phyloP scores from a whole-genome alignment of 2,113 vertebrate genomes.

The Rallus limicola region DNA sequence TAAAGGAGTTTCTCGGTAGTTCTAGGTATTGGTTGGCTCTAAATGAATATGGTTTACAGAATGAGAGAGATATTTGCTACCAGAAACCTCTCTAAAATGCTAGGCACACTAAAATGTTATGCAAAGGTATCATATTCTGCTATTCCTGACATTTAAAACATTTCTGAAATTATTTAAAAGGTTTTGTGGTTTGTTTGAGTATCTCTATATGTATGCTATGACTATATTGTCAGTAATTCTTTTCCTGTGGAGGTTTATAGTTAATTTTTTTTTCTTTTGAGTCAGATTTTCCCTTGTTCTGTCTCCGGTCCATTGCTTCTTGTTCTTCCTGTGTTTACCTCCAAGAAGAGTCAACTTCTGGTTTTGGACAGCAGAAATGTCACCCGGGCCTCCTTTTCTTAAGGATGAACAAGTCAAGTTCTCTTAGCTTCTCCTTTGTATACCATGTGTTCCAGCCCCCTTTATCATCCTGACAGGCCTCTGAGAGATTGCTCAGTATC shows the following conservation, averaged over 20 bases:
- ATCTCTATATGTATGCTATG: background rate
- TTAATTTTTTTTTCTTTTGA: background rate
- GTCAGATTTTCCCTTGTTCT: background rate
- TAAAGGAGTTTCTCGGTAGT: background rate
- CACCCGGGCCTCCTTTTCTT: background rate
- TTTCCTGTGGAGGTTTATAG: background rate
- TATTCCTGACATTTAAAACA: background rate
- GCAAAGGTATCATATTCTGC: background rate
- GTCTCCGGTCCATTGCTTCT: background rate
- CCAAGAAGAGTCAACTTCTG: background rate
- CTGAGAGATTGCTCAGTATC: background rate
- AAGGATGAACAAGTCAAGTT: background rate
- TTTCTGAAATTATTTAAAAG: background rate
- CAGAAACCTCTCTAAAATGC: background rate
- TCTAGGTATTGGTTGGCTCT: background rate
- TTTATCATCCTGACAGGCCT: background rate
- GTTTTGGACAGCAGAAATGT: background rate
- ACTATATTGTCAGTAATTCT: background rate
- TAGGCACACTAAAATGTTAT: background rate
- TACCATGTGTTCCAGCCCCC: background rate
- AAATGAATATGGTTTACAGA: background rate
- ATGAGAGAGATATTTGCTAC: background rate
- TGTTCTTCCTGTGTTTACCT: background rate
- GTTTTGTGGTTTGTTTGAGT: background rate
- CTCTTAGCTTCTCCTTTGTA: background rate